Evolutionary conservation across 2,888 invertebrate species (phyloP), one percentile per base, ranked within the genome.

Genomic region (Thymelicus lineola): DNA sequence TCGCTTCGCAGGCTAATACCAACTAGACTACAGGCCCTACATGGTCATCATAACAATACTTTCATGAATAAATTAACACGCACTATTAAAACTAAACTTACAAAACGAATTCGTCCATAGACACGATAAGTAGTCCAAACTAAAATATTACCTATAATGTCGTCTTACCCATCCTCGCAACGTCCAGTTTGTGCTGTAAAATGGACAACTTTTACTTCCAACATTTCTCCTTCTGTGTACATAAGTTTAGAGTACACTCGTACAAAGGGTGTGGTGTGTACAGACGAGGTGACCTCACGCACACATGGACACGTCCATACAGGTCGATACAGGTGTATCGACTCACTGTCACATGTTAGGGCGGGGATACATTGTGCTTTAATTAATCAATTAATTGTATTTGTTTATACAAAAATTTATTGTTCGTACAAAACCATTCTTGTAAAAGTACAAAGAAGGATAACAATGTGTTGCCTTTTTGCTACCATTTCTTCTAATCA

Each of bases 271-370:
- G n/a, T 65, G 55, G 60, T 70, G 73, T 77, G 77, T 83, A 71
- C 46, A 10, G 58, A 89, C 79, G 73, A 76, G 79, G 74, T 91
- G 92, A 93, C 91, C 92, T 89, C 90, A 92, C 92, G 80, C 91
- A 87, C 87, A 92, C 93, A 78, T 0, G 7, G 59, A 60, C 14
- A 53, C 48, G 75, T 84, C 86, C 92, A 92, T 92, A n/a, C n/a
- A n/a, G n/a, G n/a, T n/a, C n/a, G n/a, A n/a, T n/a, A n/a, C n/a
- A n/a, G n/a, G 91, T 92, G 91, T 84, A 85, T 85, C 84, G 80
- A 84, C 78, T 84, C 82, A 88, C 91, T 88, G 91, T 91, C 91
- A 89, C 89, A 83, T 78, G 73, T 78, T 75, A 80, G 75, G 86
- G 66, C 68, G 73, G 67, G 65, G 78, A 14, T 74, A 81, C 75